phyloP scores from a whole-genome alignment of 2,113 vertebrate genomes.

The Neopipo cinnamomea region DNA sequence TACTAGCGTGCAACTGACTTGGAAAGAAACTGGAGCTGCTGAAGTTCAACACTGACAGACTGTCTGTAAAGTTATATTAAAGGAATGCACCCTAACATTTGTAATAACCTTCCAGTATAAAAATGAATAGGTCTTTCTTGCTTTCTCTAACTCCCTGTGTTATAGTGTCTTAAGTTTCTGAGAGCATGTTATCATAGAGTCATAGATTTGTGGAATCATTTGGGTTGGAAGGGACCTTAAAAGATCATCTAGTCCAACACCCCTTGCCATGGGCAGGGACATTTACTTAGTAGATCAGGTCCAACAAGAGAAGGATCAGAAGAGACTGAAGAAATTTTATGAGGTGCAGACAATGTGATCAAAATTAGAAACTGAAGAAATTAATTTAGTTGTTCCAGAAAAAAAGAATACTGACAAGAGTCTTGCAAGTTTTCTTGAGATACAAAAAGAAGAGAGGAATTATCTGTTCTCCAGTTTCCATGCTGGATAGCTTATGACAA shows the following conservation, averaged over 20 bases:
- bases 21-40: not conserved
- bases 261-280: not conserved
- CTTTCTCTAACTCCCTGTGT: not conserved
- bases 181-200: not conserved
- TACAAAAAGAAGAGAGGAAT: not conserved
- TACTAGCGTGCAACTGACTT: not conserved
- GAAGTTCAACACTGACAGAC: not conserved
- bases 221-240: not conserved
- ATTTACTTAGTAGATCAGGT: not conserved
- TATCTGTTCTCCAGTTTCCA: not conserved
- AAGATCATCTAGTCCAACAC: not conserved
- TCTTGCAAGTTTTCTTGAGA: not conserved
- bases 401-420: not conserved
- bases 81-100: not conserved
- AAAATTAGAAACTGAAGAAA: not conserved
- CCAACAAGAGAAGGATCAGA: not conserved
- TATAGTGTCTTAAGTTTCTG: not conserved
- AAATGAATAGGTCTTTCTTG: not conserved
- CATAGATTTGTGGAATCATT: not conserved
- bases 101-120: not conserved
- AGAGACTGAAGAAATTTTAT: not conserved
- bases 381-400: not conserved
- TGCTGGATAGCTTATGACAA: not conserved
- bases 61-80: not conserved
- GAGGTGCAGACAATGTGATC: not conserved